phyloP scores from a whole-genome alignment of 2,797 vertebrate genomes.

The Euthynnus affinis region DNA sequence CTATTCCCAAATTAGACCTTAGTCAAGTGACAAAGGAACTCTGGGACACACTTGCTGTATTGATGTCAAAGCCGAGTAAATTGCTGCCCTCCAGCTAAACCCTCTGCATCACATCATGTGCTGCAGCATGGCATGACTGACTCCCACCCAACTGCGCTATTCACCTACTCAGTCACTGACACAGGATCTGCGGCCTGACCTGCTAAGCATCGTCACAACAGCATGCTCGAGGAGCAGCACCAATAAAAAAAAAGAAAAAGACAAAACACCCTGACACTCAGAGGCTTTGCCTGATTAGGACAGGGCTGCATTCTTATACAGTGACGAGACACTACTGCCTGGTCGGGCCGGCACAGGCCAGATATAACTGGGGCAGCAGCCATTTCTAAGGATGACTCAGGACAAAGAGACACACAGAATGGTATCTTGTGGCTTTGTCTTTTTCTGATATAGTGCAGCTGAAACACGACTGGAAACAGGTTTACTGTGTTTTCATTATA shows the following conservation, averaged over 20 bases:
- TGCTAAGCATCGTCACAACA: conserved; percentile 71
- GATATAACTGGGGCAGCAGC: conserved; percentile 47
- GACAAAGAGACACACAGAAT: conserved; percentile 19
- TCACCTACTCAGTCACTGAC: conserved; percentile 60
- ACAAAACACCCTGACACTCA: neutral
- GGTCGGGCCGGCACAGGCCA: conserved; percentile 29
- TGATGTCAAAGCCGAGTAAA: conserved; percentile 75
- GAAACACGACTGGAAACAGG: conserved; percentile 19
- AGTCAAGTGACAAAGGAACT: conserved; percentile 86
- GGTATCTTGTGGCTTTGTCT: conserved; percentile 11
- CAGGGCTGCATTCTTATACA: conserved; percentile 60
- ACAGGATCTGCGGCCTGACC: conserved; percentile 81
- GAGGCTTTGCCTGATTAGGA: conserved; percentile 45
- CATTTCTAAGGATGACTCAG: conserved; percentile 58
- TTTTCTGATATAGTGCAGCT: conserved; percentile 21
- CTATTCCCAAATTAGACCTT: conserved; percentile 79
- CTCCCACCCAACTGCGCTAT: conserved; percentile 36
- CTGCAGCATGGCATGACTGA: conserved; percentile 63
- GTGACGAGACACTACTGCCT: conserved; percentile 51
- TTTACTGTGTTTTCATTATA: conserved; percentile 35
- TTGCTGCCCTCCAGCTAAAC: conserved; percentile 63
- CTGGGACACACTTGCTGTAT: conserved; percentile 64
- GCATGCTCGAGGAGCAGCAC: conserved; percentile 47
- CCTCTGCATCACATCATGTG: conserved; percentile 75
- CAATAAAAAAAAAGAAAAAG: conserved; percentile 46